A percentile compares a stretch with the other conserved stretches of the same genome.
Conservation (phyloP, 2,888 invertebrate genomes). For the Drosophila peninsularis region DNA sequence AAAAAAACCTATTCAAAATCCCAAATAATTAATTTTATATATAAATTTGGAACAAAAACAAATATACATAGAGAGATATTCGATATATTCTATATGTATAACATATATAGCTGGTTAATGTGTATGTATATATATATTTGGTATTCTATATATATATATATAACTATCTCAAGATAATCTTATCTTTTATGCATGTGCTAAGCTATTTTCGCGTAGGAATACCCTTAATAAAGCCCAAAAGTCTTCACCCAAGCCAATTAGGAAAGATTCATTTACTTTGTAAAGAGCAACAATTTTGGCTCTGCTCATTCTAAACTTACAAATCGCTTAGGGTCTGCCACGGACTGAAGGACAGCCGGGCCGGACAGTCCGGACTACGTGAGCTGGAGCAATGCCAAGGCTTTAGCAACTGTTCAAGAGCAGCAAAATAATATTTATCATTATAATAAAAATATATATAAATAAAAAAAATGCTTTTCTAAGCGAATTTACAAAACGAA, state of each 20-base stretch:
- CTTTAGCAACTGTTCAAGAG: constrained; percentile 44
- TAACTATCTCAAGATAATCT: not conserved
- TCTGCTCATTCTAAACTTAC: constrained; percentile 8
- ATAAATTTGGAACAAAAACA: too few relatives aligned
- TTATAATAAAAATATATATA: constrained; percentile 24
- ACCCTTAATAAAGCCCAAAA: not conserved
- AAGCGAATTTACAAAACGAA: constrained; percentile 43
- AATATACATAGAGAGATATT: too few relatives aligned
- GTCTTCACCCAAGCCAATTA: not conserved
- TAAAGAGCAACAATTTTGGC: constrained; percentile 11
- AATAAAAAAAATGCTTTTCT: constrained; percentile 21
- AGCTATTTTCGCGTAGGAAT: not conserved
- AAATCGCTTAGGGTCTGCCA: constrained; percentile 5
- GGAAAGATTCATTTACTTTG: constrained; percentile 6
- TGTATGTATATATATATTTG: not conserved
- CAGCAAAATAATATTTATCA: constrained; percentile 28
- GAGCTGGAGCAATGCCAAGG: constrained; percentile 79
- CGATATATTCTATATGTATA: too few relatives aligned
- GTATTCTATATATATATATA: not conserved
- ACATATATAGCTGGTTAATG: not conserved
- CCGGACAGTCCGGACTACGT: constrained; percentile 54
- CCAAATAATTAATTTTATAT: not conserved
- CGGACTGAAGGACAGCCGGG: not conserved
- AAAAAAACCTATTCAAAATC: not conserved
- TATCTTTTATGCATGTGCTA: not conserved